Evolutionary conservation across 2,113 vertebrate species (phyloP).

Genomic region (Hemiscyllium ocellatum): DNA sequence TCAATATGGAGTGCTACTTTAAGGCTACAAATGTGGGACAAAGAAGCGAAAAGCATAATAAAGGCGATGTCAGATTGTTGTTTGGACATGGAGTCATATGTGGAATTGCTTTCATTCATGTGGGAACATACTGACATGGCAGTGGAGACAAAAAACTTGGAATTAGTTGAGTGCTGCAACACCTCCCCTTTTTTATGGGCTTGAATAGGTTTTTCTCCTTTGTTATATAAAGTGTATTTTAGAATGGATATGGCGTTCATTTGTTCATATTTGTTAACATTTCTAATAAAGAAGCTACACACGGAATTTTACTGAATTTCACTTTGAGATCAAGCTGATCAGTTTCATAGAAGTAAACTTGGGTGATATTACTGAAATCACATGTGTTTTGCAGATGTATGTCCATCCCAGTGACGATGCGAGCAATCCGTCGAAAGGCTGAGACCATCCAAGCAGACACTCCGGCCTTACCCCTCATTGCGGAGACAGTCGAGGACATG

Average conservation of each 20-base stretch:
- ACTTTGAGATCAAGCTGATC: neutral
- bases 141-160: neutral
- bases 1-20: neutral
- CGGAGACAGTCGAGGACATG: slow-evolving; percentile 96
- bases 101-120: neutral
- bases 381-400: slow-evolving; percentile 68
- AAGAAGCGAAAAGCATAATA: neutral
- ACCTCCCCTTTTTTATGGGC: neutral
- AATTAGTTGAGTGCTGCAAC: neutral
- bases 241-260: neutral
- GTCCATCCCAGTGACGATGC: slow-evolving; percentile 98
- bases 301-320: neutral
- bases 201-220: neutral
- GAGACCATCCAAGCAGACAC: slow-evolving; percentile 98
- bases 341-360: neutral
- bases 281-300: neutral
- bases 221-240: neutral
- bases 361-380: neutral
- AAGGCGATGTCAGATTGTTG: neutral
- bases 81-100: neutral
- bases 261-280: too few species aligned
- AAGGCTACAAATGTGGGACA: neutral
- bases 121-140: neutral
- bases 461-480: slow-evolving; percentile 88
- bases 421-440: slow-evolving; percentile 91